Conservation (phyloP, 2,888 invertebrate genomes). For the Polyploca ridens region DNA sequence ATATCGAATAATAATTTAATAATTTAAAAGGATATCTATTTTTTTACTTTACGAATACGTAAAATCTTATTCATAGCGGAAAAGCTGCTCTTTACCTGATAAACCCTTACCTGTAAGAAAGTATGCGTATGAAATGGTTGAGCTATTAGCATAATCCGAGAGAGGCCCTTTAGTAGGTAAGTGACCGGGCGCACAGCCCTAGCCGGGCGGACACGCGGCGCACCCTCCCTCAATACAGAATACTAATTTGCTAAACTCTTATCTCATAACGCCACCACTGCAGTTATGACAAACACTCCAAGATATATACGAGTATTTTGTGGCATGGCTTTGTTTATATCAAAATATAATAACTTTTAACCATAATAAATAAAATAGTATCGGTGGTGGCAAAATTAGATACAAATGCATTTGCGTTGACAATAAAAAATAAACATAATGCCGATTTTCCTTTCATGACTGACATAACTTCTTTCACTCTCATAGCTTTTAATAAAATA, state of each 20-base stretch:
- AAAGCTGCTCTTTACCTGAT: not conserved
- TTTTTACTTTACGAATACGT: no score
- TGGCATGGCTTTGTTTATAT: not conserved
- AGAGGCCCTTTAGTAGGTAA: constrained; percentile 6
- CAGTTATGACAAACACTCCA: not conserved
- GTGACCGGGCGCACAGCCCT: not conserved
- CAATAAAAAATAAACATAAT: no score
- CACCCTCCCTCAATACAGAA: constrained; percentile 12
- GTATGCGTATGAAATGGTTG: constrained; percentile 7
- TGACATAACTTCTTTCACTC: no score
- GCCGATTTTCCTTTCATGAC: no score
- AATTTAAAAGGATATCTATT: not conserved
- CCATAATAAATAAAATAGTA: no score
- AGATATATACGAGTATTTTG: constrained; percentile 16
- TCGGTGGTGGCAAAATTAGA: no score
- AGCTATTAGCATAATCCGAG: constrained; percentile 13
- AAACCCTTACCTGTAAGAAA: constrained; percentile 3
- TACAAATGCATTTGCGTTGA: no score
- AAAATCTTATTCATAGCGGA: not conserved
- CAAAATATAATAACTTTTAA: no score
- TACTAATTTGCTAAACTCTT: constrained; percentile 11
- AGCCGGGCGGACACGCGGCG: not conserved
- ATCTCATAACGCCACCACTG: constrained; percentile 13
- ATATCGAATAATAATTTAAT: no score
- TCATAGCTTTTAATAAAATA: no score